Evolutionary conservation across 2,113 vertebrate genomes (phyloP).

Genomic region (Dipodomys ordii): DNA sequence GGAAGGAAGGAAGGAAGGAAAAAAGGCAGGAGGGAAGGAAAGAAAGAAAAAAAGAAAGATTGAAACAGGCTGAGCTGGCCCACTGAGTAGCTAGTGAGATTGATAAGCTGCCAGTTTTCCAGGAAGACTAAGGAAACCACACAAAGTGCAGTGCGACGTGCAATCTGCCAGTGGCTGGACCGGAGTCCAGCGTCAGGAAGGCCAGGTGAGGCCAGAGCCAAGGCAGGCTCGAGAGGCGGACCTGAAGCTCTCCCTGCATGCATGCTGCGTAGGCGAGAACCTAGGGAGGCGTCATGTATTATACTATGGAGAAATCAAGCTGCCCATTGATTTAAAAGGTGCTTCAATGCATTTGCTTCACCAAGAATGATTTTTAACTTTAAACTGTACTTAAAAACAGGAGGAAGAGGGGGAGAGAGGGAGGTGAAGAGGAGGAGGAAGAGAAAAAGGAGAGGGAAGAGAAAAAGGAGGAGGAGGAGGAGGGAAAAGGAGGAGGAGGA

Average conservation of each 20-base stretch:
- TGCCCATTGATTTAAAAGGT: slow-evolving; percentile 79
- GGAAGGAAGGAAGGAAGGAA: too few relatives aligned
- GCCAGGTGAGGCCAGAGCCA: slow-evolving; percentile 77
- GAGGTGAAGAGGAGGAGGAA: too few relatives aligned
- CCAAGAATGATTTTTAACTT: slow-evolving; percentile 68
- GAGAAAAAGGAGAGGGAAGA: too few relatives aligned
- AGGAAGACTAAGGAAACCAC: slow-evolving; percentile 84
- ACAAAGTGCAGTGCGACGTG: slow-evolving; percentile 79
- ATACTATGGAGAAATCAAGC: slow-evolving; percentile 69
- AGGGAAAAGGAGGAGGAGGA: too few relatives aligned
- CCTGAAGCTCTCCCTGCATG: slow-evolving; percentile 71
- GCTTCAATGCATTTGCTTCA: slow-evolving; percentile 57
- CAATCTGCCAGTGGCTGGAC: slow-evolving; percentile 77
- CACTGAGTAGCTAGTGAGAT: slow-evolving; percentile 83
- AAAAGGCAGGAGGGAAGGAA: too few relatives aligned
- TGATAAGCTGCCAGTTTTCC: slow-evolving; percentile 85
- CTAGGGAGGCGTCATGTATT: slow-evolving; percentile 69
- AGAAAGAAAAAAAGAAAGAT: not conserved
- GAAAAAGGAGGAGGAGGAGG: too few relatives aligned
- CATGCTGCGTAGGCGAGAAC: slow-evolving; percentile 69
- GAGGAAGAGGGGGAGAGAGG: not conserved
- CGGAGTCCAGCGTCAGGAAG: slow-evolving; percentile 77
- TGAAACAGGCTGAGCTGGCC: slow-evolving; percentile 65
- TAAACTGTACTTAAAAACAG: slow-evolving; percentile 44
- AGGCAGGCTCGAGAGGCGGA: slow-evolving; percentile 78